Evolutionary conservation across 1,140 invertebrate species (phyloP).

Genomic region (Holotrichia oblita): DNA sequence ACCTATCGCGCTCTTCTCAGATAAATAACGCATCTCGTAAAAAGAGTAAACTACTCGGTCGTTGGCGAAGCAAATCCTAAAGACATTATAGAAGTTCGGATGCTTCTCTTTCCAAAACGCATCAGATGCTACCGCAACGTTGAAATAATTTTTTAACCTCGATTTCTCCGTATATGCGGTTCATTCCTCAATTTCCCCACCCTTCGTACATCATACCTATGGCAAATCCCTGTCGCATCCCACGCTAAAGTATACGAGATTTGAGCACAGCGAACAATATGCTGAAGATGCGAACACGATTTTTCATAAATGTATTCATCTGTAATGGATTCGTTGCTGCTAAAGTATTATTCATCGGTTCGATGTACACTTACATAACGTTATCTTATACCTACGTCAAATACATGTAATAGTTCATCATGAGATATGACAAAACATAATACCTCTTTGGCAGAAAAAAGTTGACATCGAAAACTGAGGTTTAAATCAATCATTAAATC

Average conservation of each 20-base stretch:
- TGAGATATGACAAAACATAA: too few species aligned
- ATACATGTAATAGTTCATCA: too few species aligned
- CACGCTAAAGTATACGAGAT: background rate
- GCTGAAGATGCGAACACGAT: background rate
- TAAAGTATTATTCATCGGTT: background rate
- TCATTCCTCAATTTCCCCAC: background rate
- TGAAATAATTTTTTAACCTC: conserved; percentile 4
- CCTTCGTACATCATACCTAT: background rate
- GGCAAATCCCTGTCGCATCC: too few species aligned
- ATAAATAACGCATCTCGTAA: background rate
- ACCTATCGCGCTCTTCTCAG: background rate
- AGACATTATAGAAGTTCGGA: background rate
- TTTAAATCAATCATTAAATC: too few species aligned
- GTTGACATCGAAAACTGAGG: too few species aligned
- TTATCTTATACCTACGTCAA: too few species aligned
- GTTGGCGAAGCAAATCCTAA: background rate
- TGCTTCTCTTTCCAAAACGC: background rate
- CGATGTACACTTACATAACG: background rate
- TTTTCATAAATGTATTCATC: background rate
- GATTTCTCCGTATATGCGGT: background rate
- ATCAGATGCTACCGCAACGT: background rate
- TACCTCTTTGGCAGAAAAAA: too few species aligned
- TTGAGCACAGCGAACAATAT: background rate
- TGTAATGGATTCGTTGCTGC: background rate
- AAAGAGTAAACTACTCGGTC: background rate